These are phyloP conservation scores for Parelbella ahira DNA, from an alignment of 2,888 invertebrate species.

Conservation along the genomic window DNA sequence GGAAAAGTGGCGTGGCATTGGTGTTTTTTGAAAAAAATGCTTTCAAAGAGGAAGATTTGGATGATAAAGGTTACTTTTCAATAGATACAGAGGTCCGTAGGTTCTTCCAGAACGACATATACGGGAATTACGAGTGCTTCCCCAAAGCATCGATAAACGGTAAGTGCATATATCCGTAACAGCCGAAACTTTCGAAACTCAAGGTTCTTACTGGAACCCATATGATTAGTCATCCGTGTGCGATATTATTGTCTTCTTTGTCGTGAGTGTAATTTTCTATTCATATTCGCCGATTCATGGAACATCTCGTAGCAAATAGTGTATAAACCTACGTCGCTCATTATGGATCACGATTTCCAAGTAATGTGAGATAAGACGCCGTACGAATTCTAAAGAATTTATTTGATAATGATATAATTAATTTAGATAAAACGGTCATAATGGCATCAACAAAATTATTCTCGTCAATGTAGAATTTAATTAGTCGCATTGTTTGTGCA, in stretches of 20 bases:
- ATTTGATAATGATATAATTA: too few species aligned
- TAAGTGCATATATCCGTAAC: constrained; percentile 58
- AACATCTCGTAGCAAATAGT: too few species aligned
- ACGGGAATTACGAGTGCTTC: constrained; percentile 89
- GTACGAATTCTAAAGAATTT: too few species aligned
- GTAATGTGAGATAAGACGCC: too few species aligned
- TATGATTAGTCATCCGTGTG: constrained; percentile 21
- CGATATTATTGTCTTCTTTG: constrained; percentile 11
- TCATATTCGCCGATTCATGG: too few species aligned
- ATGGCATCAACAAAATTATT: too few species aligned
- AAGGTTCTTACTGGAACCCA: constrained; percentile 28
- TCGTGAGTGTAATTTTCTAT: too few species aligned
- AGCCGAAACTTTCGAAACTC: constrained; percentile 44
- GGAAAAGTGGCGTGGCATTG: constrained; percentile 83
- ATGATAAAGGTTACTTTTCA: constrained; percentile 81
- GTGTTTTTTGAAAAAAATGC: constrained; percentile 90
- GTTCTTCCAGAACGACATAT: constrained; percentile 90
- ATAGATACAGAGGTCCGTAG: constrained; percentile 80
- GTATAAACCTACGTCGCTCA: too few species aligned
- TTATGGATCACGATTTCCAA: too few species aligned
- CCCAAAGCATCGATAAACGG: constrained; percentile 83
- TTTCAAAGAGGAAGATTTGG: constrained; percentile 84
- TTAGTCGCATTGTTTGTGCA: too few species aligned
- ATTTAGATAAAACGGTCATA: too few species aligned
- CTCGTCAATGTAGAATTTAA: too few species aligned